Evolutionary conservation across 2,888 invertebrate species (phyloP).

Genomic region (Pristionchus fissidentatus): DNA sequence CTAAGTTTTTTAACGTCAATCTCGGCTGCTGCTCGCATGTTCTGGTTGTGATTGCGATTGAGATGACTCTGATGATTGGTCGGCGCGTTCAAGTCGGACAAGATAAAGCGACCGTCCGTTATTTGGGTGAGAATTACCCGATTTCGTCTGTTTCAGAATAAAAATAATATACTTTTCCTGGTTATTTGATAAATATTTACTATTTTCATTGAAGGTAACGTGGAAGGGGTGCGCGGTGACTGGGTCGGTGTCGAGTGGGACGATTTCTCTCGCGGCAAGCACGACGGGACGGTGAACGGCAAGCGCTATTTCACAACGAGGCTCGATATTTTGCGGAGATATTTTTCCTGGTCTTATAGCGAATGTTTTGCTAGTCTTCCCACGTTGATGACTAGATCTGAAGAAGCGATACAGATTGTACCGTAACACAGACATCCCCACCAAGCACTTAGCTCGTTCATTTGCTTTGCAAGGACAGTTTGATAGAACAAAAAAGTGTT

Average conservation of each 20-base stretch:
- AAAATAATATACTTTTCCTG: not conserved
- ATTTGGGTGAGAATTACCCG: not conserved
- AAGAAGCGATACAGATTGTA: no score
- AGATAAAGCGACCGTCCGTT: constrained; percentile 24
- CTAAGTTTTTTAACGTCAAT: no score
- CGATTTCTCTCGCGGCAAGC: constrained; percentile 88
- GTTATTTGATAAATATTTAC: not conserved
- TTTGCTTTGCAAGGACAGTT: no score
- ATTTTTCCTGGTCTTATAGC: no score
- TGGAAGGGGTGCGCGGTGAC: constrained; percentile 20
- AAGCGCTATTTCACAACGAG: constrained; percentile 84
- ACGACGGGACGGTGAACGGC: constrained; percentile 89
- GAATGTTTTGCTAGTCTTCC: not conserved
- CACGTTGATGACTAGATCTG: no score
- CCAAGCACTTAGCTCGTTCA: no score
- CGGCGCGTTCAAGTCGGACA: constrained; percentile 2
- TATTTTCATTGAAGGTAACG: not conserved
- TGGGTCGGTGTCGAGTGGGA: constrained; percentile 99
- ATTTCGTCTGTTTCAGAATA: not conserved
- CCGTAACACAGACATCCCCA: no score
- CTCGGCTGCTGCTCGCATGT: not conserved
- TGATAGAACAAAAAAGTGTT: no score
- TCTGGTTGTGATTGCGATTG: not conserved
- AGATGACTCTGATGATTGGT: not conserved
- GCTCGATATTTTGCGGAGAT: no score